phyloP scores from a whole-genome alignment of 1,140 invertebrate species.

The Alviniconcha marisindica region DNA sequence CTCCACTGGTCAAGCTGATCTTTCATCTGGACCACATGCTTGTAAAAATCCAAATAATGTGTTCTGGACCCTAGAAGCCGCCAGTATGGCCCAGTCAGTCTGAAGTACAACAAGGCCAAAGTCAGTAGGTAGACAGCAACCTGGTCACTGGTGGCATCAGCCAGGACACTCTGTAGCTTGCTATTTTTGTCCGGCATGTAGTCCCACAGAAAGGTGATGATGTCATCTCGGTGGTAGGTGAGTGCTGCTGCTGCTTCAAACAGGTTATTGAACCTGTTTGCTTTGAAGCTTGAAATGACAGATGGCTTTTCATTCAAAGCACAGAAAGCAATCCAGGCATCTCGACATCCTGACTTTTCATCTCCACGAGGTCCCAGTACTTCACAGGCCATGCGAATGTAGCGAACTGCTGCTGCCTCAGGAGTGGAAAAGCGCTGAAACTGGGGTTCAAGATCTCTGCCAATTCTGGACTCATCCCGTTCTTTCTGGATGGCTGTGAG shows the following conservation, averaged over 20 bases:
- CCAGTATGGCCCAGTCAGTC: conserved; percentile 1
- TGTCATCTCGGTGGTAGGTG: neutral
- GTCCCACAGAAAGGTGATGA: neutral
- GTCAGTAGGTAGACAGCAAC: neutral
- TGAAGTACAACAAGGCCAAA: neutral
- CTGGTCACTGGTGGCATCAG: neutral
- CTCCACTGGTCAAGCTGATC: neutral
- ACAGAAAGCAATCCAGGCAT: conserved; percentile 16
- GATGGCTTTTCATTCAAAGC: neutral
- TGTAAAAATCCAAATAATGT: neutral
- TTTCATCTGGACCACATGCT: neutral
- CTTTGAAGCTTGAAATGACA: neutral
- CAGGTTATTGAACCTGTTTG: neutral
- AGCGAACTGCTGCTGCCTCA: conserved; percentile 4
- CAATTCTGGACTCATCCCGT: neutral
- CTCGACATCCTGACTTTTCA: conserved; percentile 20
- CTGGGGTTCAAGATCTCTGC: neutral
- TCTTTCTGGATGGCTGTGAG: neutral
- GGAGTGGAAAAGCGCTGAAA: neutral
- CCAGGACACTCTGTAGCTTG: neutral
- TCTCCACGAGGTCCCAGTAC: conserved; percentile 25
- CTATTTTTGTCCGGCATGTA: neutral
- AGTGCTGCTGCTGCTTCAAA: neutral
- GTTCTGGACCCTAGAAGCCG: neutral
- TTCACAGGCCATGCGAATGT: conserved; percentile 32